These are phyloP conservation scores for Ectropis grisescens DNA, from an alignment of 1,140 invertebrate species.

Conservation along the genomic window DNA sequence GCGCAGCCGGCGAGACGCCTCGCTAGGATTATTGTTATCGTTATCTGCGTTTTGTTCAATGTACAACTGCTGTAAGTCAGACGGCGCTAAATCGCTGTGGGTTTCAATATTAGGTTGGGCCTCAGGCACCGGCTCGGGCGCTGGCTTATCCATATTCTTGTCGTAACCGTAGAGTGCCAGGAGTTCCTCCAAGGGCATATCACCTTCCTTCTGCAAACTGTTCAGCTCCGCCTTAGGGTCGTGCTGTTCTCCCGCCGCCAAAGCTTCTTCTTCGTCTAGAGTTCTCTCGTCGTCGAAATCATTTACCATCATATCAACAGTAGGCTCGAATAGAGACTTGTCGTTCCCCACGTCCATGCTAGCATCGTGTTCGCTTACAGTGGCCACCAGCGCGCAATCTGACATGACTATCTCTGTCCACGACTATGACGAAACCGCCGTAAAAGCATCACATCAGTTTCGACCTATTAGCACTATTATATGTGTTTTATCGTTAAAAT, in stretches of 20 bases:
- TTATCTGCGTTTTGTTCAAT: constrained; percentile 37
- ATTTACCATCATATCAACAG: constrained; percentile 93
- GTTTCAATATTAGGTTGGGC: constrained; percentile 47
- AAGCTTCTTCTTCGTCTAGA: constrained; percentile 95
- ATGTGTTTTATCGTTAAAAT: constrained; percentile 22
- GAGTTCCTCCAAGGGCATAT: constrained; percentile 95
- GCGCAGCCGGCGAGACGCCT: constrained; percentile 49
- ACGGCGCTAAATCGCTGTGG: constrained; percentile 52
- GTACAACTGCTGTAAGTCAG: constrained; percentile 50
- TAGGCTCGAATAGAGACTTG: constrained; percentile 74
- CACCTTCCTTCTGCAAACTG: constrained; percentile 88
- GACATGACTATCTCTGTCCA: constrained; percentile 57
- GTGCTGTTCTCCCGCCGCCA: constrained; percentile 84
- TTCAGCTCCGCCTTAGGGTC: constrained; percentile 90
- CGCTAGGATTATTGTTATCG: constrained; percentile 12
- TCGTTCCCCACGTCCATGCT: constrained; percentile 67
- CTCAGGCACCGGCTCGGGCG: constrained; percentile 61
- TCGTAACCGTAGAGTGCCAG: constrained; percentile 87
- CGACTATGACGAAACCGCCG: constrained; percentile 31
- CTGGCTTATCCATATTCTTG: constrained; percentile 67
- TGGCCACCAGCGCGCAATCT: constrained; percentile 64
- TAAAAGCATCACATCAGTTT: constrained; percentile 39
- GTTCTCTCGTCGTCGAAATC: constrained; percentile 97
- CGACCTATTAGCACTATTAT: constrained; percentile 17
- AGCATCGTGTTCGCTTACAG: constrained; percentile 67